Evolutionary conservation across 1,140 invertebrate species (phyloP).

Genomic region (Helicoverpa armigera): DNA sequence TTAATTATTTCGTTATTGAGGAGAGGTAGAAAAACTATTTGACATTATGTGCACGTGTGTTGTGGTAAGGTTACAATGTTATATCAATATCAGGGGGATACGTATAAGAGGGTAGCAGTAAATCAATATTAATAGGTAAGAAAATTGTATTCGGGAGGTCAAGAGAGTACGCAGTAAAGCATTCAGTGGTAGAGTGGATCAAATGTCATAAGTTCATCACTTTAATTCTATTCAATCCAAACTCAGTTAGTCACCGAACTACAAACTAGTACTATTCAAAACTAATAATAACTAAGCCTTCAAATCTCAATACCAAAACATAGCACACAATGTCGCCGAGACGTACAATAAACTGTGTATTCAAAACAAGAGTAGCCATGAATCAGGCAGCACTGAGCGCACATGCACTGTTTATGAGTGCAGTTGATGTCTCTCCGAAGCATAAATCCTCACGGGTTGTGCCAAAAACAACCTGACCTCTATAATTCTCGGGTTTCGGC

Average conservation of each 20-base stretch:
- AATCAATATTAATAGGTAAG: too few species aligned
- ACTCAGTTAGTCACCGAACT: not conserved
- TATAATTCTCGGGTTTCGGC: constrained; percentile 53
- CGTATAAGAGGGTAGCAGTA: not conserved
- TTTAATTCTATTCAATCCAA: not conserved
- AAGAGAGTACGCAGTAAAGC: not conserved
- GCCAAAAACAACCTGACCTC: constrained; percentile 63
- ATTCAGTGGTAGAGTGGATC: not conserved
- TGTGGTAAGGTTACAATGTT: not conserved
- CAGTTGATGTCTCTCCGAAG: constrained; percentile 64
- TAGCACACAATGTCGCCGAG: constrained; percentile 38
- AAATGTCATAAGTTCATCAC: not conserved
- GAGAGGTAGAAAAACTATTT: constrained; percentile 35
- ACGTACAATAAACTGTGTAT: constrained; percentile 55
- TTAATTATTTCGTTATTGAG: constrained; percentile 60
- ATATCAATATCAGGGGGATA: not conserved
- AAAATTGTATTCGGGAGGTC: not conserved
- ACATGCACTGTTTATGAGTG: constrained; percentile 69
- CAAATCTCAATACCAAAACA: constrained; percentile 33
- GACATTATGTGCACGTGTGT: constrained; percentile 25
- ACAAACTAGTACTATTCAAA: not conserved
- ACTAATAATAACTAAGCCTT: constrained; percentile 14
- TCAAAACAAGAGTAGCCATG: constrained; percentile 59
- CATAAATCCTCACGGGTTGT: constrained; percentile 65
- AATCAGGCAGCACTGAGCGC: constrained; percentile 54